Evolutionary conservation across 2,113 vertebrate genomes (phyloP).

Genomic region (Genyomyrus donnyi): DNA sequence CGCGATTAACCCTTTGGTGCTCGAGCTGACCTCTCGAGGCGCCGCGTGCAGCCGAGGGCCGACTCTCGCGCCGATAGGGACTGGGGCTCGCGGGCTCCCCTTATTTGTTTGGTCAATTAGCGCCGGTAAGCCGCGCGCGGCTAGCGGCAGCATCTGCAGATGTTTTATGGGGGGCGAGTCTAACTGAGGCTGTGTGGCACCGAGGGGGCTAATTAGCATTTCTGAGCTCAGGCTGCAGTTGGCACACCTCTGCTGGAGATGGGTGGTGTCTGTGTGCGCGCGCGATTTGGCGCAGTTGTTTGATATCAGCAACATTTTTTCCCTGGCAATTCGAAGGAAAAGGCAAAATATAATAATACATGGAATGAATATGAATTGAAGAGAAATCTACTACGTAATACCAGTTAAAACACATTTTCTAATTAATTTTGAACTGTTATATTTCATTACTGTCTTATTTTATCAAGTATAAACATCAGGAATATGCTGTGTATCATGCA

Average conservation of each 20-base stretch:
- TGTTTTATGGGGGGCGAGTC: background rate
- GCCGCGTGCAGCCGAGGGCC: background rate
- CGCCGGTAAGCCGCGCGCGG: background rate
- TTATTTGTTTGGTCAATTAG: slow-evolving; percentile 8
- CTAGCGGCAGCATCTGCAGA: background rate
- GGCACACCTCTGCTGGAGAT: background rate
- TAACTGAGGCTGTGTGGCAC: background rate
- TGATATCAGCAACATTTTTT: background rate
- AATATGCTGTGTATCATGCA: background rate
- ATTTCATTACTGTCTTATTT: background rate
- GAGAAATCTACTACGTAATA: background rate
- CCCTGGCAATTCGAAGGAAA: background rate
- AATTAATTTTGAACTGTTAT: background rate
- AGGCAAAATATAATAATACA: background rate
- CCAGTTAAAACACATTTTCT: background rate
- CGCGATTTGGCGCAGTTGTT: background rate
- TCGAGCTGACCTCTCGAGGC: slow-evolving; percentile 1
- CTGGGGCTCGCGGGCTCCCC: slow-evolving; percentile 38
- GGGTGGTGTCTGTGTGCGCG: background rate
- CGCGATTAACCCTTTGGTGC: slow-evolving; percentile 56
- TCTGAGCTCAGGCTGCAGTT: slow-evolving; percentile 1
- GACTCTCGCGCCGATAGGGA: slow-evolving; percentile 15
- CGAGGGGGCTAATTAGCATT: slow-evolving; percentile 12
- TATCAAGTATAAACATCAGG: background rate
- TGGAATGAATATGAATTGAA: background rate